Conservation (phyloP, 2,113 vertebrate genomes). For the Calonectris borealis region DNA sequence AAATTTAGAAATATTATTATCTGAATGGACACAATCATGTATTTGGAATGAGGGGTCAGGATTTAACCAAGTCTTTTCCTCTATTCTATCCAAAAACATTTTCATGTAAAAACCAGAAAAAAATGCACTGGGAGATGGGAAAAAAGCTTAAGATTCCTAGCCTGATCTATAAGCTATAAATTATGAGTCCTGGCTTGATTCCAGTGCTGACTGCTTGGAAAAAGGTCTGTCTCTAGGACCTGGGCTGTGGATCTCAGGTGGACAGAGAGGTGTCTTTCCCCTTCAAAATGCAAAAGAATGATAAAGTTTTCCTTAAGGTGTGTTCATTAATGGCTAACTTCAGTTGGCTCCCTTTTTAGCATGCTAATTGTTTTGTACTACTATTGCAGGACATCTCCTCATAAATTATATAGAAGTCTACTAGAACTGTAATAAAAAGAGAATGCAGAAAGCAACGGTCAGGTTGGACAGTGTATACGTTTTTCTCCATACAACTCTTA, state of each 20-base stretch:
- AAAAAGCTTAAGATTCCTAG: background rate
- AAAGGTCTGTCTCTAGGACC: background rate
- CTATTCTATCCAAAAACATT: background rate
- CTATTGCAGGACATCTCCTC: background rate
- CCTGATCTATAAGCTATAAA: background rate
- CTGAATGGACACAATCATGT: background rate
- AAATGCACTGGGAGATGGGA: background rate
- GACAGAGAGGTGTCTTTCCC: background rate
- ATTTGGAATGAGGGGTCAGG: background rate
- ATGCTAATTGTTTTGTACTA: background rate
- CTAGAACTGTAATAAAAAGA: background rate
- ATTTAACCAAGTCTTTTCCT: background rate
- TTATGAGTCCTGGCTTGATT: background rate
- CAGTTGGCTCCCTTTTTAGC: background rate
- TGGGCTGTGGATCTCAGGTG: background rate
- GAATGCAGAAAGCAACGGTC: background rate
- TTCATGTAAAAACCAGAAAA: background rate
- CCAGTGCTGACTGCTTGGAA: background rate
- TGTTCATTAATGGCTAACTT: background rate
- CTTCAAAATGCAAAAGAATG: background rate
- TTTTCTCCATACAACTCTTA: background rate
- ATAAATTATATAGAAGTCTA: background rate
- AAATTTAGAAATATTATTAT: background rate
- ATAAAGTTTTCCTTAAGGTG: background rate
- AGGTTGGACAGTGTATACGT: background rate